phyloP scores from a whole-genome alignment of 2,888 invertebrate genomes.

The Hirtodrosophila alboralis region DNA sequence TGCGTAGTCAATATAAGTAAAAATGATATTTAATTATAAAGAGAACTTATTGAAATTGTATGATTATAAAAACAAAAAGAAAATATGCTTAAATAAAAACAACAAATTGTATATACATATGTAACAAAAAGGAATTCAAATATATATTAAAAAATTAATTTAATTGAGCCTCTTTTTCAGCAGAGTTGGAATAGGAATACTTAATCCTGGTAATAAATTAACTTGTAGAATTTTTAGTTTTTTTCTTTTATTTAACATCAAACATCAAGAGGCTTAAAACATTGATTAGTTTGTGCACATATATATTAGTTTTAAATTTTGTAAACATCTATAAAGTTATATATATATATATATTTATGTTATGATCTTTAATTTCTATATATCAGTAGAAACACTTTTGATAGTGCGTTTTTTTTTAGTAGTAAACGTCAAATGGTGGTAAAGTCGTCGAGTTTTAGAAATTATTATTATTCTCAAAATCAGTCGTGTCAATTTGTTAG shows the following conservation, averaged over 20 bases:
- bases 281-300: conserved; percentile 47
- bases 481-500: conserved; percentile 17
- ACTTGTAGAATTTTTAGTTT: conserved; percentile 5
- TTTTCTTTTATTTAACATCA: conserved; percentile 65
- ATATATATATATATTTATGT: conserved; percentile 17
- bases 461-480: conserved; percentile 15
- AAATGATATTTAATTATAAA: conserved; percentile 67
- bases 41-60: conserved; percentile 72
- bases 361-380: conserved; percentile 3
- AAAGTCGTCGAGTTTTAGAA: conserved; percentile 25
- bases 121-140: conserved; percentile 21
- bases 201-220: not conserved
- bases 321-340: conserved; percentile 46
- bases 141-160: not conserved
- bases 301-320: conserved; percentile 19
- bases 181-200: no score
- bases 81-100: conserved; percentile 57
- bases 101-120: conserved; percentile 63
- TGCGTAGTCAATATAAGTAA: conserved; percentile 72
- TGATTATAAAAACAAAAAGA: no score
- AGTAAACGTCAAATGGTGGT: conserved; percentile 10
- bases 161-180: no score
- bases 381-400: not conserved
- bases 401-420: conserved; percentile 3
- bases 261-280: conserved; percentile 76